These are phyloP conservation scores for Spilosoma lubricipeda DNA, from an alignment of 2,888 invertebrate species.

Conservation along the genomic window DNA sequence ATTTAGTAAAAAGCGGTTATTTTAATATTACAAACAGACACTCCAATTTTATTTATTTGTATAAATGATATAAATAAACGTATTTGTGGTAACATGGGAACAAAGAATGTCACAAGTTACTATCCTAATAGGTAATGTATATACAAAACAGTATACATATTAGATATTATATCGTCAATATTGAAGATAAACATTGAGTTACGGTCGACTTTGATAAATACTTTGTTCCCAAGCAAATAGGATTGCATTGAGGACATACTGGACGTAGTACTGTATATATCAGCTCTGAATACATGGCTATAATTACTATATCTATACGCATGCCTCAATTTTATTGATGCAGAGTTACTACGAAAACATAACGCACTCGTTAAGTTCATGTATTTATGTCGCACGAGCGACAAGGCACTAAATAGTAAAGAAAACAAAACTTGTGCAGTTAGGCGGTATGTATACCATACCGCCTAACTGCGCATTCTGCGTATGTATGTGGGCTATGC, in stretches of 20 bases:
- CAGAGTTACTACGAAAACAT: not conserved
- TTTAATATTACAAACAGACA: no score
- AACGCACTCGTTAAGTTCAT: not conserved
- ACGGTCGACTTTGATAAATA: not conserved
- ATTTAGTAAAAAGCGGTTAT: no score
- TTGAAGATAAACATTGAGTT: slow-evolving; percentile 4
- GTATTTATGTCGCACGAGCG: slow-evolving; percentile 6
- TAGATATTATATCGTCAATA: not conserved
- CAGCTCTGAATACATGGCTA: not conserved
- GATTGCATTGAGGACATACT: not conserved
- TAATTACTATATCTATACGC: not conserved
- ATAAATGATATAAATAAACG: no score
- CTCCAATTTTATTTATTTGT: no score
- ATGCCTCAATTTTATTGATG: not conserved
- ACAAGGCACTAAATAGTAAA: slow-evolving; percentile 1
- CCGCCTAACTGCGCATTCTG: not conserved
- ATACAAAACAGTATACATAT: not conserved
- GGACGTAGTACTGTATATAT: no score
- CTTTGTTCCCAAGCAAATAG: not conserved
- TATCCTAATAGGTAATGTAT: not conserved
- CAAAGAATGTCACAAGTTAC: not conserved
- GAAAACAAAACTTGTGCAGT: not conserved
- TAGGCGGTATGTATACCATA: not conserved
- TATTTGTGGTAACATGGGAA: not conserved
- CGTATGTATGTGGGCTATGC: not conserved